Evolutionary conservation across 2,797 vertebrate genomes (phyloP), one percentile per base, ranked within the genome.

Genomic region (Sebastes kiyomatsui): DNA sequence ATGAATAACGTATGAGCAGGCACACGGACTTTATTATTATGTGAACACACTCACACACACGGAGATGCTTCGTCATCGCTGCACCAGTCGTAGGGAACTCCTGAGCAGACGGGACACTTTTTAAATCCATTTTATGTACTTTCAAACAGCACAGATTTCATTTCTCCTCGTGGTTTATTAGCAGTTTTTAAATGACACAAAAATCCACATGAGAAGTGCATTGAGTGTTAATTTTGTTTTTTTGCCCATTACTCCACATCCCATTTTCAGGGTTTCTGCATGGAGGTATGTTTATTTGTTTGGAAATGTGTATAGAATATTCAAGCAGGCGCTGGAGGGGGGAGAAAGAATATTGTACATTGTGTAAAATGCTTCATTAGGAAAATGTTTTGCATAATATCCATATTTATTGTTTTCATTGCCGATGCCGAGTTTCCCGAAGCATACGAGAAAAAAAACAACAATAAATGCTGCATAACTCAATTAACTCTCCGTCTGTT

Each of bases 321-420:
- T 93, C 81, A 87, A 89, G 89, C 82, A 88, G 92, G 93, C 94
- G 76, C 25, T 18, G 3, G 72, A 38, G n/a, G 46, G 94, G 32
- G 33, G 92, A 67, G 71, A 76, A 95, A 94, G 90, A 91, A 90
- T 94, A 94, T 95, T 99, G 97, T 99, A 99, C 95, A 98, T 98
- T 97, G 96, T 99, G 98, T 98, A 99, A 97, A 98, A 97, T 99
- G 97, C 96, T 97, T 98, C 96, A 96, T 96, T 97, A 96, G 96
- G 95, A 96, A 96, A 96, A 95, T 96, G 97, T 98, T 98, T 98
- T 98, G 97, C 97, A 97, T 97, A 95, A 96, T 97, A 96, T 97
- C 96, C 97, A 97, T 98, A 99, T 99, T 99, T 99, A 99, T 99
- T 97, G 97, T 97, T 97, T 98, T 97, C 96, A 96, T 93, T 97